phyloP scores from a whole-genome alignment of 2,113 vertebrate genomes.

The Pipa parva region DNA sequence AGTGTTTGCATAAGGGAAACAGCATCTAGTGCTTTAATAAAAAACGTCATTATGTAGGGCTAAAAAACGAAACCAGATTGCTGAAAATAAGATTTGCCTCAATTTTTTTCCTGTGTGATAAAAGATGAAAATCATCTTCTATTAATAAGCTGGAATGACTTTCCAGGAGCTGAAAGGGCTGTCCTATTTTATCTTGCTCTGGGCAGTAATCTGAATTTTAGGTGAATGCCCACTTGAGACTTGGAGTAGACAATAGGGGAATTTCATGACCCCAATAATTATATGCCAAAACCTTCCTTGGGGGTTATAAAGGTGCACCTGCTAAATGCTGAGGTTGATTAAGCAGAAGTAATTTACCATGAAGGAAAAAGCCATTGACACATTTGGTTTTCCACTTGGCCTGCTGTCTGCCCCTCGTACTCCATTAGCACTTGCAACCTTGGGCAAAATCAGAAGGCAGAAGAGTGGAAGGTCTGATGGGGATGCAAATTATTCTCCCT shows the following conservation, averaged over 20 bases:
- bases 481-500: constrained; percentile 20
- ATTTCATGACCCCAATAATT: constrained; percentile 20
- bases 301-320: constrained; percentile 30
- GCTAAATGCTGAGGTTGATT: constrained; percentile 34
- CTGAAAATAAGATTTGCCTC: too few species aligned
- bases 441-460: constrained; percentile 9
- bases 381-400: constrained; percentile 23
- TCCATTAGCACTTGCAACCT: constrained; percentile 19
- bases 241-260: not conserved
- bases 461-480: constrained; percentile 30
- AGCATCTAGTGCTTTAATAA: too few species aligned
- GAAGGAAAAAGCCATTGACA: constrained; percentile 33
- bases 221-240: not conserved
- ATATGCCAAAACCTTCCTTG: constrained; percentile 8
- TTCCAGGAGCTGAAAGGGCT: not conserved
- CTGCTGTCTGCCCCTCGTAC: constrained; percentile 3
- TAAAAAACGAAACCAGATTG: too few species aligned
- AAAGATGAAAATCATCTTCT: not conserved
- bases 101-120: too few species aligned
- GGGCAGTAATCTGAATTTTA: not conserved
- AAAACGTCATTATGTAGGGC: too few species aligned
- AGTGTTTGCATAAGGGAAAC: too few species aligned
- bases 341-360: constrained; percentile 36
- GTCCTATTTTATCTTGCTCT: not conserved
- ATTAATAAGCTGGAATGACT: not conserved